Percentiles rank a stretch among this genome's conserved stretches.
Evolutionary conservation across 2,888 invertebrate genomes (phyloP).

Genomic region (Copidosoma aretas): DNA sequence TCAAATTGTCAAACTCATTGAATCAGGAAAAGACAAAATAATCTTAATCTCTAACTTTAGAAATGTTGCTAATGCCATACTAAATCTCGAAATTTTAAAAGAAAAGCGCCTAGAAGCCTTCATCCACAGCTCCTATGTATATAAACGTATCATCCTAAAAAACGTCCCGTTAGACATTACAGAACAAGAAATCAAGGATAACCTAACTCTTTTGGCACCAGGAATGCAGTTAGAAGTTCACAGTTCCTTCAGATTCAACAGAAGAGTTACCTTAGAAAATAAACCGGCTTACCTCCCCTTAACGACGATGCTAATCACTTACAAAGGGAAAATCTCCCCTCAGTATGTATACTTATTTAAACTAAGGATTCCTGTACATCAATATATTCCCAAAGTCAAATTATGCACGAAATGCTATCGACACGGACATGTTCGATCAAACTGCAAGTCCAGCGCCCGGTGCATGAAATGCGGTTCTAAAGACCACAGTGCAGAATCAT

Average conservation of each 20-base stretch:
- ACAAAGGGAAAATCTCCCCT: not conserved
- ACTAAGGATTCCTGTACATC: not conserved
- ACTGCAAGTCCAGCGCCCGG: not conserved
- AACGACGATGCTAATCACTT: not conserved
- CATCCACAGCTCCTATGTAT: not conserved
- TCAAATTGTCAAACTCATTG: no score
- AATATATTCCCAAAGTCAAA: not conserved
- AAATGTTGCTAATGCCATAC: no score
- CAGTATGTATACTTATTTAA: not conserved
- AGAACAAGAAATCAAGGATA: not conserved
- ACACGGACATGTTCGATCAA: not conserved
- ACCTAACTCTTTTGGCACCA: not conserved
- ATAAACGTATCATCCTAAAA: not conserved
- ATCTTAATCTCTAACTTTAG: no score
- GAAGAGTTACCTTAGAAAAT: not conserved
- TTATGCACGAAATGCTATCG: not conserved
- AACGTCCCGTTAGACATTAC: not conserved
- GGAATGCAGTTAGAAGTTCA: not conserved
- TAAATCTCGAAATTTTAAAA: no score
- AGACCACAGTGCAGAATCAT: not conserved
- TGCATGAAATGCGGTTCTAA: not conserved
- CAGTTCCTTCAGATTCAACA: not conserved
- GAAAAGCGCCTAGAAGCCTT: not conserved
- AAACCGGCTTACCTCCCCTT: not conserved
- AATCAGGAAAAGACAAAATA: no score